Conservation (phyloP, 1,140 invertebrate genomes). For the Diabrotica virgifera region DNA sequence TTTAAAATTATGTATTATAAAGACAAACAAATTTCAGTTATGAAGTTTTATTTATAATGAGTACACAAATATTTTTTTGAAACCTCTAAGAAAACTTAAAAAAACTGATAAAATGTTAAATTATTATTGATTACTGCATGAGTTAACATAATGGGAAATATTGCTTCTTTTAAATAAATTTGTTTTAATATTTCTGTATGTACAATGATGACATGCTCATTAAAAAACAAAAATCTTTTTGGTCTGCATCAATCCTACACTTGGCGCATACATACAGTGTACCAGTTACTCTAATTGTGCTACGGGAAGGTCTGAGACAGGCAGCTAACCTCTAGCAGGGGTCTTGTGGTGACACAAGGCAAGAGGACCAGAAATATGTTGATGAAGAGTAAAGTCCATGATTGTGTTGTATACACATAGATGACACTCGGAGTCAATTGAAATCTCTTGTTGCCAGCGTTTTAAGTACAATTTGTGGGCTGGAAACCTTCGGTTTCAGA, state of each 20-base stretch:
- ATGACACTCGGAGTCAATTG: slow-evolving; percentile 46
- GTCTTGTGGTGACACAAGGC: slow-evolving; percentile 53
- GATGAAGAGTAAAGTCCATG: slow-evolving; percentile 36
- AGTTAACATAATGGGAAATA: no score
- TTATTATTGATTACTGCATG: no score
- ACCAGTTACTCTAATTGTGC: slow-evolving; percentile 50
- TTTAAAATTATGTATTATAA: no score
- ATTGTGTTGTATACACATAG: slow-evolving; percentile 38
- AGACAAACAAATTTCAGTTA: no score
- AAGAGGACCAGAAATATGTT: slow-evolving; percentile 55
- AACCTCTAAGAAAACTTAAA: no score
- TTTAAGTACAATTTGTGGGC: slow-evolving; percentile 59
- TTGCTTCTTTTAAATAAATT: not conserved
- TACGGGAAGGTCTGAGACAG: slow-evolving; percentile 61
- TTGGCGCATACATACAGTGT: slow-evolving; percentile 56
- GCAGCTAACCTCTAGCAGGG: slow-evolving; percentile 53
- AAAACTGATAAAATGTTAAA: no score
- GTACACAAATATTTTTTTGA: no score
- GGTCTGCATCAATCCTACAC: slow-evolving; percentile 55
- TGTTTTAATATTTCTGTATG: not conserved
- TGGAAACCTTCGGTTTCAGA: slow-evolving; percentile 46
- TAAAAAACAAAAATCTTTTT: slow-evolving; percentile 23
- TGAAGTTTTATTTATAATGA: no score
- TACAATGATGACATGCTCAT: slow-evolving; percentile 31
- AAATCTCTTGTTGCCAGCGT: slow-evolving; percentile 55